Evolutionary conservation across 2,797 vertebrate genomes (phyloP).

Genomic region (Eidolon dupreanum): DNA sequence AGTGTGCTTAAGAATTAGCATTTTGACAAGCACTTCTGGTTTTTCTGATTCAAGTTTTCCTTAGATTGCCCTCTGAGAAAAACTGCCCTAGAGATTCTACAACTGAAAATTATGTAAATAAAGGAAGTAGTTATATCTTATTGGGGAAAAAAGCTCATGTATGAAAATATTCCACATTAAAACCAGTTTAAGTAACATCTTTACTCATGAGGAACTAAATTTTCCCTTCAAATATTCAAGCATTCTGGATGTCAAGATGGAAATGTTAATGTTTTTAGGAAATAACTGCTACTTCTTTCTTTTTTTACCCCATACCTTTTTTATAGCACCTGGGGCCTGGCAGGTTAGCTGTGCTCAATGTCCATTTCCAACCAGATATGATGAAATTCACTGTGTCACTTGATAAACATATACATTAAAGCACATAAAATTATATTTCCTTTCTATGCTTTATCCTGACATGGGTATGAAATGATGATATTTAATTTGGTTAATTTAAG

Average conservation of each 20-base stretch:
- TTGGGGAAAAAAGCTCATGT: background rate
- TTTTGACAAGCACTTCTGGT: background rate
- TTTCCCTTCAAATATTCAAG: conserved; percentile 27
- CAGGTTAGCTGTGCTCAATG: conserved; percentile 1
- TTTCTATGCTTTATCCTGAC: background rate
- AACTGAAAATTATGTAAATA: conserved; percentile 15
- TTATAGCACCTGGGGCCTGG: background rate
- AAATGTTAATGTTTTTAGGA: background rate
- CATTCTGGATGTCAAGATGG: background rate
- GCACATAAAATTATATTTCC: background rate
- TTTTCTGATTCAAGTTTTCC: conserved; percentile 37
- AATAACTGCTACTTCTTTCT: background rate
- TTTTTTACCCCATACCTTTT: background rate
- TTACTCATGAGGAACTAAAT: conserved; percentile 9
- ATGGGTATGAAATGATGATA: background rate
- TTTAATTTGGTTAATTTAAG: background rate
- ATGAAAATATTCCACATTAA: background rate
- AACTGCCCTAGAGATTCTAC: background rate
- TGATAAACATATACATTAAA: background rate
- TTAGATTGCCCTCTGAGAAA: conserved; percentile 15
- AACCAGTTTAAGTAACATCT: conserved; percentile 31
- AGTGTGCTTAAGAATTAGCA: background rate
- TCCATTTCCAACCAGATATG: background rate
- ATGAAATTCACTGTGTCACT: conserved; percentile 28
- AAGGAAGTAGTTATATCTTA: conserved; percentile 26